These are phyloP conservation scores for Channa argus DNA, from an alignment of 2,113 vertebrate genomes.

Conservation along the genomic window DNA sequence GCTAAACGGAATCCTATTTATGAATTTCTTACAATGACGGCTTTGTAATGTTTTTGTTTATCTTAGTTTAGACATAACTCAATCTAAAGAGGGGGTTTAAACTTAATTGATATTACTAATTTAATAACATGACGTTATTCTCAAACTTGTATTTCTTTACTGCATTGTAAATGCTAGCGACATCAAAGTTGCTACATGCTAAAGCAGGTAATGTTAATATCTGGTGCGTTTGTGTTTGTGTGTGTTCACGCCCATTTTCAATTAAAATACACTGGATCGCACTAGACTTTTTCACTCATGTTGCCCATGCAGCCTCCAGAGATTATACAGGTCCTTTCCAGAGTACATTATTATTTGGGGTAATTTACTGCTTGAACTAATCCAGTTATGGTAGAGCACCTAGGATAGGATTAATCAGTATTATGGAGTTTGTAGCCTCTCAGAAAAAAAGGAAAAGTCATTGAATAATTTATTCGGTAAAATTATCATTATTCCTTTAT, in stretches of 20 bases:
- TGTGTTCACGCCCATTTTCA: constrained; percentile 38
- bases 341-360: constrained; percentile 40
- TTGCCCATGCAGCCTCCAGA: constrained; percentile 26
- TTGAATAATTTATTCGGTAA: constrained; percentile 23
- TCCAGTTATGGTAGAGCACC: constrained; percentile 48
- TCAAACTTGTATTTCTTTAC: too few relatives aligned
- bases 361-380: constrained; percentile 52
- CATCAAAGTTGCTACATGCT: too few relatives aligned
- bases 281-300: too few relatives aligned
- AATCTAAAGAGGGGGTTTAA: neutral
- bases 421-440: constrained; percentile 13
- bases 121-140: too few relatives aligned
- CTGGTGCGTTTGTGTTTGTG: too few relatives aligned
- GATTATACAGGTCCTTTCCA: constrained; percentile 11
- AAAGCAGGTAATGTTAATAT: too few relatives aligned
- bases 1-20: neutral
- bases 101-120: neutral
- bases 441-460: constrained; percentile 13
- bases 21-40: neutral
- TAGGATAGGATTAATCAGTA: constrained; percentile 43
- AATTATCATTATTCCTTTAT: constrained; percentile 2
- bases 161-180: too few relatives aligned
- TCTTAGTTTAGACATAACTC: neutral
- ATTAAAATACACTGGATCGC: neutral
- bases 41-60: neutral